Conservation (phyloP, 1,140 invertebrate species). For the Phthorimaea operculella region DNA sequence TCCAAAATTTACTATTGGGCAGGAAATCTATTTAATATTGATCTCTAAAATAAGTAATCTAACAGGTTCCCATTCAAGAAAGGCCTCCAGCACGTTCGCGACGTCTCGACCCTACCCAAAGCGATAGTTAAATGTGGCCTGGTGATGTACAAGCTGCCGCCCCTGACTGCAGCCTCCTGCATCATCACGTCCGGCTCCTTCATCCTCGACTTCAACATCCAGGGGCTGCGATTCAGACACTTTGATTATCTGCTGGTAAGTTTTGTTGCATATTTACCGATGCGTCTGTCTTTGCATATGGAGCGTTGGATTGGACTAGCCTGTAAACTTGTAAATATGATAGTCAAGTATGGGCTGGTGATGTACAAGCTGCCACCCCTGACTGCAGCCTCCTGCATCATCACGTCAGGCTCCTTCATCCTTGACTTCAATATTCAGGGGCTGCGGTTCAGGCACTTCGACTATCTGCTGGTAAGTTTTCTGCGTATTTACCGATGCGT, state of each 20-base stretch:
- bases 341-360: conserved; percentile 51
- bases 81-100: conserved; percentile 38
- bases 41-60: too few relatives aligned
- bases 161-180: conserved; percentile 45
- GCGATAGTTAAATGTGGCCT: conserved; percentile 55
- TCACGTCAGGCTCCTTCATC: conserved; percentile 55
- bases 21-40: too few relatives aligned
- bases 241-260: conserved; percentile 52
- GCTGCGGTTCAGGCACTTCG: conserved; percentile 49
- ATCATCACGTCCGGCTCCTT: conserved; percentile 56
- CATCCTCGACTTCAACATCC: conserved; percentile 59
- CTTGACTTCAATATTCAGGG: conserved; percentile 61
- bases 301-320: too few relatives aligned
- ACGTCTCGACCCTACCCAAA: conserved; percentile 46
- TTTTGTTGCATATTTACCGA: not conserved
- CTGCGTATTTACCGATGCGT: not conserved
- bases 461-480: conserved; percentile 45
- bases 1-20: too few relatives aligned
- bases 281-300: not conserved
- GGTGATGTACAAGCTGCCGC: conserved; percentile 56
- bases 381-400: conserved; percentile 46
- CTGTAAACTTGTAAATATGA: too few relatives aligned
- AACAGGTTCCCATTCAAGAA: conserved; percentile 57
- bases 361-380: conserved; percentile 59
- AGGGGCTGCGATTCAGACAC: conserved; percentile 50